A percentile compares a stretch with the other conserved stretches of the same genome.
These are phyloP conservation scores for Asbolus verrucosus DNA, from an alignment of 1,140 invertebrate genomes.

Conservation along the genomic window DNA sequence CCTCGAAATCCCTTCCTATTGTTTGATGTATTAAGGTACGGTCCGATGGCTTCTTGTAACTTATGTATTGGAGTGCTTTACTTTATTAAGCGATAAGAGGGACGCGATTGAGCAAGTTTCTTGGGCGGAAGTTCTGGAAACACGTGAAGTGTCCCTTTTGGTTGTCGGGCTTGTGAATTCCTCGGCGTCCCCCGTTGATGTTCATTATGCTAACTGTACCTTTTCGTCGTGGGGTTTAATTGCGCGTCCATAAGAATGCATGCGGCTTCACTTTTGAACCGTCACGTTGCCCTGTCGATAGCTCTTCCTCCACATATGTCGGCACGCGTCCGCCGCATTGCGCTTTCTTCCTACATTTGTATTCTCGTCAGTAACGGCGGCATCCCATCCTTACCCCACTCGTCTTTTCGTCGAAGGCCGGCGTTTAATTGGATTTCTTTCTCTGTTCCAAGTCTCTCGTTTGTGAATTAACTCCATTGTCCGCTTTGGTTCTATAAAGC, in stretches of 20 bases:
- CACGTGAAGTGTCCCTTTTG: no score
- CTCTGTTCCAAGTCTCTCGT: slow-evolving; percentile 50
- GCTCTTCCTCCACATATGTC: slow-evolving; percentile 28
- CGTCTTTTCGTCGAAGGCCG: slow-evolving; percentile 46
- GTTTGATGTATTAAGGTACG: no score
- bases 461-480: slow-evolving; percentile 59
- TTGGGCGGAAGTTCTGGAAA: no score
- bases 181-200: no score
- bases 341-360: slow-evolving; percentile 51
- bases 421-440: slow-evolving; percentile 60
- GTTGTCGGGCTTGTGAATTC: no score
- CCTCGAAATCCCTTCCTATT: background rate
- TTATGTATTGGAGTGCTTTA: background rate
- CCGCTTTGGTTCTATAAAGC: slow-evolving; percentile 33
- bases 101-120: no score
- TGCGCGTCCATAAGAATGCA: background rate
- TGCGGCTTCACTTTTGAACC: slow-evolving; percentile 20
- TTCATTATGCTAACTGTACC: no score
- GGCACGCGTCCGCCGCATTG: slow-evolving; percentile 45
- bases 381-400: slow-evolving; percentile 39
- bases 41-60: background rate
- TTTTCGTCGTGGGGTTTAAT: background rate
- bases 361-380: slow-evolving; percentile 51
- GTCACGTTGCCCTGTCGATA: slow-evolving; percentile 37
- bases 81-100: background rate